Evolutionary conservation across 2,797 vertebrate species (phyloP), one percentile per base, ranked within the genome.

Genomic region (Glyptemys insculpta): DNA sequence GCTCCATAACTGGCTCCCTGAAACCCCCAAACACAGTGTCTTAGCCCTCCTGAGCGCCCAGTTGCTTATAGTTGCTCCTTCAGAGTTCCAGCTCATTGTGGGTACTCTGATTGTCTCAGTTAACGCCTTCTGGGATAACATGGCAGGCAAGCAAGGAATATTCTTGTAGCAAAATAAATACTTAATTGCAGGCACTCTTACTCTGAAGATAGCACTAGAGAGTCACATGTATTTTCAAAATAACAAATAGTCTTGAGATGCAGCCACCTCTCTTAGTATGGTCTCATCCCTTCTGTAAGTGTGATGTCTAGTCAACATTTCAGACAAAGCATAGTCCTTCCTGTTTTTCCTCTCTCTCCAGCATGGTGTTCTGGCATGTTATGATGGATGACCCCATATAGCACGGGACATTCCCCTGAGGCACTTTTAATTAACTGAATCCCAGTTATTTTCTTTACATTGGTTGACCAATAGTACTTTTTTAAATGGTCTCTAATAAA

Each of bases 121-220:
- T 93, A 49, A 78, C 41, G 68, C 14, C 2, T 5, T 4, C 53
- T 81, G 56, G 89, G 59, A 93, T 18, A 86, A 68, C 27, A 7
- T 85, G 83, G 90, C 92, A 92, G 47, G 83, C 83, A 91, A 87
- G 9, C 4, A 29, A 83, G 72, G 49, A 90, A 85, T 2, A 91
- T 18, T 72, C 68, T 25, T 18, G 10, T 86, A 91, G 57, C 5
- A 44, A 84, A 84, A 83, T 18, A 18, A 52, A 89, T 90, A 37
- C 57, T 91, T 95, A 8, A 78, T 50, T 90, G 8, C 27, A 85
- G 47, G 9, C n/a, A 23, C 9, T 93, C 85, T 78, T 44, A 65
- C 5, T 89, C 31, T 78, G 7, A 79, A 52, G n/a, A 90, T 85
- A 80, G 86, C 80, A 11, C 12, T 53, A 68, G 19, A 50, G 86